Base-by-base conservation (phyloP, 92 coral and sea anemone genomes). In the Chrysogorgia sp. region DNA sequence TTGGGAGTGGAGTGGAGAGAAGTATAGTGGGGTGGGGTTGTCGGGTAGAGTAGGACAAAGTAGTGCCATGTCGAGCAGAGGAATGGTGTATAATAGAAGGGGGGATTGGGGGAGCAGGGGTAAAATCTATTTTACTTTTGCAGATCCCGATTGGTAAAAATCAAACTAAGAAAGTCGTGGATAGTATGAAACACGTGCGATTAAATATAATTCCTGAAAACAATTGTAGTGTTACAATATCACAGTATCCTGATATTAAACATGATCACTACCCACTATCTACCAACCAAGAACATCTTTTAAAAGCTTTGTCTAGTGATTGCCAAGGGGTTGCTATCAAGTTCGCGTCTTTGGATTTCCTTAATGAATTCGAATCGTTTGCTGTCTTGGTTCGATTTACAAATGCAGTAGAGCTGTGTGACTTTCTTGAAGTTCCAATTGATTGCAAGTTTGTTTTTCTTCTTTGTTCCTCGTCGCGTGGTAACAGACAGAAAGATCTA, bases 311-410 rank as follows among this genome's bases (percentile, higher is more conserved):
- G 77, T 48, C 77, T 41, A 21, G 10, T 47, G 77, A 70, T 31
- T 70, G 77, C 47, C 59, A 70, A 28, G 77, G 77, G n/a, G 77
- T 70, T 47, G 77, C 77, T 15, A 70, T 70, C 9, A 70, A 50
- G 33, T 70, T 43, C 47, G 77, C 77, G 7, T 43, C 43, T 5
- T 20, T 45, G 9, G 77, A 70, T 49, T 70, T 70, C 31, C 53
- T 70, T 10, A 50, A 50, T 23, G 61, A 70, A 47, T 47, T 21
- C 45, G 61, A 70, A 15, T 70, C 77, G 20, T 70, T 70, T 50
- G 13, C 47, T 48, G 77, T 50, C 22, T 32, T 70, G 24, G 45
- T 70, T 22, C 37, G 77, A 70, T 25, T 70, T 34, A 70, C 77
- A 0, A 8, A 25, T 50, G 58, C 59, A 7, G 29, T 41, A 30